These are phyloP conservation scores for Acanthosoma haemorrhoidale DNA, from an alignment of 2,888 invertebrate genomes.

Conservation along the genomic window DNA sequence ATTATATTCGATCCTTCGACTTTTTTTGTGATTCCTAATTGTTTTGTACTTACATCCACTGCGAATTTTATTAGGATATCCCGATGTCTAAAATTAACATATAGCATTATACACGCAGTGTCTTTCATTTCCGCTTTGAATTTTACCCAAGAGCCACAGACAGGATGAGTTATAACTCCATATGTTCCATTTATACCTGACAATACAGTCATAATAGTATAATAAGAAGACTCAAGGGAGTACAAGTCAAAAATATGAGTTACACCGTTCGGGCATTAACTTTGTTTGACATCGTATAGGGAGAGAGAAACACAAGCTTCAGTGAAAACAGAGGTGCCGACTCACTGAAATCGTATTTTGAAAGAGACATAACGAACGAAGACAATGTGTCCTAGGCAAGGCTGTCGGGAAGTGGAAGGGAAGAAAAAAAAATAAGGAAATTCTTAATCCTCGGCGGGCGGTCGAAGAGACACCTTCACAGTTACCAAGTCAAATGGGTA, in stretches of 20 bases:
- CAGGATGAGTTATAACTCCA: neutral
- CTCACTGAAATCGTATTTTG: neutral
- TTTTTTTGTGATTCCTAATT: too few relatives aligned
- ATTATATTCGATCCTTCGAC: too few relatives aligned
- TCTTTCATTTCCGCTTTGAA: too few relatives aligned
- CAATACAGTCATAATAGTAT: neutral
- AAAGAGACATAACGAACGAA: neutral
- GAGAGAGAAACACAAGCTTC: neutral
- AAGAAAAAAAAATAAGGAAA: too few relatives aligned
- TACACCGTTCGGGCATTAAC: neutral
- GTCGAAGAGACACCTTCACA: neutral
- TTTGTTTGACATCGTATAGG: neutral
- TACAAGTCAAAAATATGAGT: neutral
- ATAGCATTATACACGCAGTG: too few relatives aligned
- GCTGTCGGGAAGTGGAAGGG: neutral
- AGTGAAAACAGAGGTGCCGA: neutral
- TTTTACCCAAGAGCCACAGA: too few relatives aligned
- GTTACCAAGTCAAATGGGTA: constrained; percentile 1
- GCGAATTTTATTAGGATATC: too few relatives aligned
- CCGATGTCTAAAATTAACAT: too few relatives aligned
- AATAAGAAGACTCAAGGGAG: neutral
- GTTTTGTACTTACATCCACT: too few relatives aligned
- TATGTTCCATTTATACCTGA: neutral
- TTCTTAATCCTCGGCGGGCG: neutral
- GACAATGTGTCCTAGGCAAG: too few relatives aligned